Evolutionary conservation across 2,113 vertebrate genomes (phyloP), one percentile per base, ranked within the genome.

Genomic region (Chloropsis hardwickii): DNA sequence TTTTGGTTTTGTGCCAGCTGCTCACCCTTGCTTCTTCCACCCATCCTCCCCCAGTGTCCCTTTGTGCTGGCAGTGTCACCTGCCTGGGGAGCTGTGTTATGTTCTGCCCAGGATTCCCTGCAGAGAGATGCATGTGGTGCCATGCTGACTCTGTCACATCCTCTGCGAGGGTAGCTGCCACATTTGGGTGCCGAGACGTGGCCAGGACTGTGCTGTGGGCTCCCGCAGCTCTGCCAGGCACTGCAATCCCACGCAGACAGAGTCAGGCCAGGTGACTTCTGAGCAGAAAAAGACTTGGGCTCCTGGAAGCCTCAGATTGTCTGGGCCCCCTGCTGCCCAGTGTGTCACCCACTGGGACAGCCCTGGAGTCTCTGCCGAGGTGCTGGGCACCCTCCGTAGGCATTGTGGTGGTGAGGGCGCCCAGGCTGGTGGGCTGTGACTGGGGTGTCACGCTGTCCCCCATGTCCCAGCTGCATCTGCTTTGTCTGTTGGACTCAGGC

Each of bases 21-120:
- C 64, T 84, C 3, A 0, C 25, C 42, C n/a, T 60, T 0, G 0
- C 18, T 44, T 40, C 37, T 16, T 40, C 58, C 11, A 4, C n/a
- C 58, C 2, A 1, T 53, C 28, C 4, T 76, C 6, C 12, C 22
- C 3, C 2, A 1, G 29, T 39, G 53, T 86, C n/a, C 50, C 54
- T 4, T 1, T 29, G n/a, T n/a, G 42, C 56, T 77, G 71, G 48
- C 35, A 54, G 70, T 48, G 62, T 62, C 2, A 0, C 40, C 35
- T 0, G 4, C 10, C 35, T 37, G 22, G n/a, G 39, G 78, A 47
- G 31, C 81, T 28, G 22, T 45, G 61, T 40, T 16, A 0, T 15
- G 4, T 65, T 61, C 54, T 22, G 37, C 56, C 42, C 18, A 57
- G 54, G 14, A 19, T 61, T 81, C 73, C 65, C 51, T 28, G 20